Evolutionary conservation across 1,140 invertebrate species (phyloP), one percentile per base, ranked within the genome.

Genomic region (Cotesia typhae): DNA sequence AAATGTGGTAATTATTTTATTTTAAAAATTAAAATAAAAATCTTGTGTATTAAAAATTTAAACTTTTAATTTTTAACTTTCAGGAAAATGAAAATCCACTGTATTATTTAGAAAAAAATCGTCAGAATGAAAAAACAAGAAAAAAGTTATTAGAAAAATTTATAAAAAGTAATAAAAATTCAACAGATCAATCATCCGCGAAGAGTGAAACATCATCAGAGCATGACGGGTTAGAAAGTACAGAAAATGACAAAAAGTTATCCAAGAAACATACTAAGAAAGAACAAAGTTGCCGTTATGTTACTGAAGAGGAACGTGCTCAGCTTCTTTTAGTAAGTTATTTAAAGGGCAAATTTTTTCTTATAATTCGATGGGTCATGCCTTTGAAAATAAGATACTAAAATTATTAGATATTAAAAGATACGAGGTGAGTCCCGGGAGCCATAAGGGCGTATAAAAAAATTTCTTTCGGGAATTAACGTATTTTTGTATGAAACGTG

Each of bases 291-390:
- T 87, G 76, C 81, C 88, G 78, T 74, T 88, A 82, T 74, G 87
- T 86, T 36, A 83, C 81, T 51, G 78, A 86, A 74, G 74, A 90
- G 79, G 83, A 89, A 85, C 77, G 87, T 78, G 81, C 75, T 70
- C 67, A 83, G 72, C 63, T 87, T 74, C 60, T 89, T 35, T 57
- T 79, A 7, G 86, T 88, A 79, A 83, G 81, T 75, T 73, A 20
- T 41, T 57, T 17, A 28, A 7, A 57, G 3, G 9, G 12, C 20
- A 17, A 17, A 17, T n/a, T 20, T 10, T 60, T 17, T 17, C 17
- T 67, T 9, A 28, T 73, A 57, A 38, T 67, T 38, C 17, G 17
- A 17, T 17, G 0, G 17, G 17, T 17, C 17, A 17, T 17, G 17
- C 17, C 17, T 17, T 17, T 17, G 1, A 17, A 17, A 17, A 17